Base-by-base conservation (phyloP, 2,888 invertebrate genomes). In the Drosophila mayaguana region DNA sequence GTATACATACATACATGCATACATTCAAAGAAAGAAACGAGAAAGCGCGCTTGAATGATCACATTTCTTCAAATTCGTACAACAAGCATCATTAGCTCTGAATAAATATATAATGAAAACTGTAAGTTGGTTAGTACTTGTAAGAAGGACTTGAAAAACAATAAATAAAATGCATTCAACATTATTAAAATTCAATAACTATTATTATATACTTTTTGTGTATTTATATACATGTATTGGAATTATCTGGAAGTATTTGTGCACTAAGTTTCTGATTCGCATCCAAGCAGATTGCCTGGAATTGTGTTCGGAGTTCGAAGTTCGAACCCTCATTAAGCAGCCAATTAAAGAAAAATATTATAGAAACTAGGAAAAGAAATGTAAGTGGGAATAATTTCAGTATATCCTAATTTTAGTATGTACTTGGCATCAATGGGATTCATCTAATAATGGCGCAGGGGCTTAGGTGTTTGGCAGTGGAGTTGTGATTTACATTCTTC, bases 101-200 rank as follows among this genome's bases (percentile, higher is more conserved):
- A 63, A 59, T 11, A 38, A 45, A 61, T 28, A 69, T 63, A 69
- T 62, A 55, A 64, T 43, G 42, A 82, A 67, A 66, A 60, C 63
- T 74, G 51, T 78, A 74, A 67, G 71, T 81, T 83, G 80, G 75
- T 83, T 75, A 75, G 72, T 80, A 72, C 67, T 48, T 71, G 66
- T 72, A 80, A 72, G 68, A 75, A 69, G 64, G 66, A 82, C 82
- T 79, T 80, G 67, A 72, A 72, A 80, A 76, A 74, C 66, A 78
- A 78, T 74, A 75, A 78, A 81, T 77, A 82, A 80, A 82, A 68
- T 66, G 63, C 75, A 80, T 82, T 79, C 70, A 56, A 81, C 63
- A 80, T 68, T 64, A 78, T 51, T 70, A n/a, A 70, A 67, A 69
- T 36, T 38, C 32, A 45, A 38, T 45, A 11, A 34, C 14, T 25